Percentiles rank a stretch among this genome's conserved stretches.
Evolutionary conservation across 2,888 invertebrate species (phyloP).

Genomic region (Daptonema setosum): DNA sequence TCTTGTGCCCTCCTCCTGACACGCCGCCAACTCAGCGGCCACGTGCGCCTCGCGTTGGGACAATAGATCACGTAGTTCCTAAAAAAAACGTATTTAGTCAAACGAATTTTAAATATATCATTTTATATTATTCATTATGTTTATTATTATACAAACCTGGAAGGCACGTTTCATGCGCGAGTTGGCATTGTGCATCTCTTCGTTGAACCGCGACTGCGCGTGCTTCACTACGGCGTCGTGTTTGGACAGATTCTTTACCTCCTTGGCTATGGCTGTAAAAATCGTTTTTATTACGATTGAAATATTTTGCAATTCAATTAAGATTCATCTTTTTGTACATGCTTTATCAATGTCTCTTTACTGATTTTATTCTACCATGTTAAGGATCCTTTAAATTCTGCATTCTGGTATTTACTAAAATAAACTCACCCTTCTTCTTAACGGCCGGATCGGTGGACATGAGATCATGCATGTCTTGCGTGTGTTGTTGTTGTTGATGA

Average conservation of each 20-base stretch:
- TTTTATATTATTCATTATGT: no score
- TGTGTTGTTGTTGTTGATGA: no score
- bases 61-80: slow-evolving; percentile 2
- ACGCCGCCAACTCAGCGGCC: slow-evolving; percentile 17
- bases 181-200: slow-evolving; percentile 24
- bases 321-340: not conserved
- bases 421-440: no score
- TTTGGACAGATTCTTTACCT: slow-evolving; percentile 26
- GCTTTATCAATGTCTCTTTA: no score
- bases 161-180: slow-evolving; percentile 25
- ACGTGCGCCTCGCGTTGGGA: slow-evolving; percentile 19
- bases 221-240: slow-evolving; percentile 25
- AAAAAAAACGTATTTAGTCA: not conserved
- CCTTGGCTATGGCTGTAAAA: slow-evolving; percentile 23
- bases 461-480: no score
- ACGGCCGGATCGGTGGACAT: no score
- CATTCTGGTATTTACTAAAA: no score
- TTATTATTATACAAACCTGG: no score
- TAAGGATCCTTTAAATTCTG: no score
- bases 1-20: slow-evolving; percentile 20
- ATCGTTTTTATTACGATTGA: not conserved
- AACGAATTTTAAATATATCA: not conserved
- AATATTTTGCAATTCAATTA: not conserved
- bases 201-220: slow-evolving; percentile 19
- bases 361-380: no score